phyloP scores from a whole-genome alignment of 2,797 vertebrate species.

The Syncerus caffer region DNA sequence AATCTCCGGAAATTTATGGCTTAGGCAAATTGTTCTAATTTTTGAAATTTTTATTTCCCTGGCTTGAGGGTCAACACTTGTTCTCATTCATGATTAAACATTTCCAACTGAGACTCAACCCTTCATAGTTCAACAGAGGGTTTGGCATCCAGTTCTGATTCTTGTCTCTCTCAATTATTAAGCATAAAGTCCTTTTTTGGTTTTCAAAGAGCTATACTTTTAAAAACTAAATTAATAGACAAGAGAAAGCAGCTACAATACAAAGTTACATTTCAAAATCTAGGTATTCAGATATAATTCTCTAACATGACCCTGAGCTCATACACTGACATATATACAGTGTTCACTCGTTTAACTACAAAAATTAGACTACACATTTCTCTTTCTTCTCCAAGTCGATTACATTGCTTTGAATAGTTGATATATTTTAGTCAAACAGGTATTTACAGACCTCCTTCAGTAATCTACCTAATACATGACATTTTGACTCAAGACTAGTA shows the following conservation, averaged over 20 bases:
- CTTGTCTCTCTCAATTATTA: neutral
- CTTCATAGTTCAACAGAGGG: neutral
- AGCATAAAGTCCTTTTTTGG: neutral
- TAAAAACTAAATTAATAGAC: neutral
- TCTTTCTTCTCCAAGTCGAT: neutral
- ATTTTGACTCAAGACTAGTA: neutral
- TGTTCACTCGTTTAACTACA: conserved; percentile 5
- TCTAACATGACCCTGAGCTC: neutral
- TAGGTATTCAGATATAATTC: conserved; percentile 19
- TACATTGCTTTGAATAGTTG: neutral
- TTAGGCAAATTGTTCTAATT: neutral
- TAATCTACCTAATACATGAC: neutral
- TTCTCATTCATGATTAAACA: conserved; percentile 39
- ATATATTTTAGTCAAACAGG: neutral
- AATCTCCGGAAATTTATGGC: neutral
- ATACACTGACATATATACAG: neutral
- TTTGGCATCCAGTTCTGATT: conserved; percentile 18
- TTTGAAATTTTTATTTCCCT: conserved; percentile 18
- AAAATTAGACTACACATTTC: neutral
- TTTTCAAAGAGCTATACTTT: neutral
- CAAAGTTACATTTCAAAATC: neutral
- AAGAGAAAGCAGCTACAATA: neutral
- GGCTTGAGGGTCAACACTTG: neutral
- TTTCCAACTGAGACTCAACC: neutral
- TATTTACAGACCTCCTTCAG: neutral